Conservation (phyloP, 2,113 vertebrate genomes). For the Pachypanchax playfairii region DNA sequence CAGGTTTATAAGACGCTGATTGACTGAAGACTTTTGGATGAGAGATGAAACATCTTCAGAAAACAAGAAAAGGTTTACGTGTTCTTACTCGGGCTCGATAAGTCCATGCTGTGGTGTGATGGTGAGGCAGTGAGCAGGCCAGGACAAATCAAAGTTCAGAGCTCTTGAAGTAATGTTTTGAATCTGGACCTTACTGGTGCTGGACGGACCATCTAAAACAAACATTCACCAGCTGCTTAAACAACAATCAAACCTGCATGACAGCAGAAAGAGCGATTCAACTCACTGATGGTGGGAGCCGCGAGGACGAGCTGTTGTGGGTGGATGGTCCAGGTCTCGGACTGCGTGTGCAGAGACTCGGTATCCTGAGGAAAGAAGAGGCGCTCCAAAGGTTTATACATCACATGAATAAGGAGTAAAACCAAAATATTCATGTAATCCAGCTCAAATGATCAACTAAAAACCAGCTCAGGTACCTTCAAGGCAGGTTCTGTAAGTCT, state of each 20-base stretch:
- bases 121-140: conserved; percentile 95
- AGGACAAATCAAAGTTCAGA: conserved; percentile 90
- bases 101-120: conserved; percentile 91
- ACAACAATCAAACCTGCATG: not conserved
- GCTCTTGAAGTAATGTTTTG: conserved; percentile 80
- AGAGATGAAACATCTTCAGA: too few relatives aligned
- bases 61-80: too few relatives aligned
- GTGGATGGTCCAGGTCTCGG: conserved; percentile 82
- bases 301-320: conserved; percentile 85
- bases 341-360: conserved; percentile 39
- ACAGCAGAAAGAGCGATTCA: not conserved
- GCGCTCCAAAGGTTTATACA: not conserved
- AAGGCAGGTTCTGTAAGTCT: conserved; percentile 60
- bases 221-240: not conserved
- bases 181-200: conserved; percentile 82
- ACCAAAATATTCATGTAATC: not conserved
- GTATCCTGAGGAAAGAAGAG: conserved; percentile 31
- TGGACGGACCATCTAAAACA: conserved; percentile 78
- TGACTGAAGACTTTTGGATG: too few relatives aligned
- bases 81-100: conserved; percentile 87
- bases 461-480: conserved; percentile 42
- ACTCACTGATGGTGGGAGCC: conserved; percentile 86
- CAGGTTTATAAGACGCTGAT: too few relatives aligned
- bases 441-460: conserved; percentile 6
- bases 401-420: not conserved